Evolutionary conservation across 2,797 vertebrate genomes (phyloP).

Genomic region (Poecile montanus): DNA sequence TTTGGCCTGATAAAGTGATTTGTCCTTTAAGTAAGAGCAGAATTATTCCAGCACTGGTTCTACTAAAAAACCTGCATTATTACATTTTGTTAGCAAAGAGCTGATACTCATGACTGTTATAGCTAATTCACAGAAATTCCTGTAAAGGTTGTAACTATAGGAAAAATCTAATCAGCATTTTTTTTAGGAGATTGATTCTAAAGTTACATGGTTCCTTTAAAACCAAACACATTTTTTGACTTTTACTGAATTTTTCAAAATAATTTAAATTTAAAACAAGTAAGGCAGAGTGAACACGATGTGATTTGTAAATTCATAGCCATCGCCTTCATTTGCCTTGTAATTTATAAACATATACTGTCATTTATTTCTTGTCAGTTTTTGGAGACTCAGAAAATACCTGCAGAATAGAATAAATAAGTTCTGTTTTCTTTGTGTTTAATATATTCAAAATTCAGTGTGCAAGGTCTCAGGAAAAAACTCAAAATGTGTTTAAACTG

Average conservation of each 20-base stretch:
- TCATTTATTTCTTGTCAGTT: background rate
- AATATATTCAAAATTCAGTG: background rate
- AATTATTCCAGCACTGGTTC: background rate
- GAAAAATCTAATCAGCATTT: background rate
- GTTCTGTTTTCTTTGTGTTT: background rate
- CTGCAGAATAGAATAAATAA: background rate
- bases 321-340: background rate
- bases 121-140: background rate
- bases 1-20: background rate
- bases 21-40: background rate
- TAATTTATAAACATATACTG: background rate
- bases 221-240: background rate
- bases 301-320: background rate
- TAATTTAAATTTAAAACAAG: background rate
- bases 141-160: background rate
- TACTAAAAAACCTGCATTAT: background rate
- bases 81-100: background rate
- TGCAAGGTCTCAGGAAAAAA: background rate
- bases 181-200: background rate
- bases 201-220: background rate
- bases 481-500: background rate
- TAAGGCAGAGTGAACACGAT: background rate
- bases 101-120: background rate
- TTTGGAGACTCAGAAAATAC: background rate
- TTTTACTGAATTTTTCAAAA: background rate